Conservation (phyloP, 2,797 vertebrate species). For the Odontamblyopus lacepedii region DNA sequence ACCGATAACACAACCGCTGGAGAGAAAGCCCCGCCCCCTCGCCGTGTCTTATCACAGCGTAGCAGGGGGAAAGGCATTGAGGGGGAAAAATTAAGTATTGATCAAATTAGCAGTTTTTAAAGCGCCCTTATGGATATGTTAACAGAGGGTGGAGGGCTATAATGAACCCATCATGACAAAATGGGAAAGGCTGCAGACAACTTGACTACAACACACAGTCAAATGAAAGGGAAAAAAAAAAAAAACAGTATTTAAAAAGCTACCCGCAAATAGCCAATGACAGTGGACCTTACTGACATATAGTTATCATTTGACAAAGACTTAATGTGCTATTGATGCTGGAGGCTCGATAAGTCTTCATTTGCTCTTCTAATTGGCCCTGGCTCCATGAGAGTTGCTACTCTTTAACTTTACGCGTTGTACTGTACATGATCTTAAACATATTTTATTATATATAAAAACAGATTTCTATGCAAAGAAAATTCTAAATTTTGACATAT, state of each 20-base stretch:
- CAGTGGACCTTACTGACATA: neutral
- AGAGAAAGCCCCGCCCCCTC: constrained; percentile 75
- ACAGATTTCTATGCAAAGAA: neutral
- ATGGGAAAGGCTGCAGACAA: constrained; percentile 82
- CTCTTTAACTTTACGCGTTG: neutral
- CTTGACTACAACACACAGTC: constrained; percentile 71
- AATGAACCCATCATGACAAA: constrained; percentile 90
- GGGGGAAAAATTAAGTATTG: constrained; percentile 99
- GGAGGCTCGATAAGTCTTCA: constrained; percentile 33
- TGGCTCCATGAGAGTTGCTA: constrained; percentile 20
- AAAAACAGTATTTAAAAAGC: constrained; percentile 13
- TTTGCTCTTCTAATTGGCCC: constrained; percentile 40
- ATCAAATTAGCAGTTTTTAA: constrained; percentile 99
- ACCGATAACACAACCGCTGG: constrained; percentile 43
- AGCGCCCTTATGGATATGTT: constrained; percentile 75
- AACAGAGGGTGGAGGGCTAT: constrained; percentile 53
- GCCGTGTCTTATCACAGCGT: constrained; percentile 90
- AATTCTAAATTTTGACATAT: neutral
- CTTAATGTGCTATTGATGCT: constrained; percentile 19
- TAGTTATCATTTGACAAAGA: neutral
- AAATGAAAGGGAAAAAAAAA: neutral
- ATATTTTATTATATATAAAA: neutral
- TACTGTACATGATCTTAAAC: neutral
- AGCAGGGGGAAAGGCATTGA: constrained; percentile 90
- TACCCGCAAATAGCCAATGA: neutral